Percentiles rank a stretch among this genome's conserved stretches.
phyloP scores from a whole-genome alignment of 2,888 invertebrate species.

The Trissolcus japonicus region DNA sequence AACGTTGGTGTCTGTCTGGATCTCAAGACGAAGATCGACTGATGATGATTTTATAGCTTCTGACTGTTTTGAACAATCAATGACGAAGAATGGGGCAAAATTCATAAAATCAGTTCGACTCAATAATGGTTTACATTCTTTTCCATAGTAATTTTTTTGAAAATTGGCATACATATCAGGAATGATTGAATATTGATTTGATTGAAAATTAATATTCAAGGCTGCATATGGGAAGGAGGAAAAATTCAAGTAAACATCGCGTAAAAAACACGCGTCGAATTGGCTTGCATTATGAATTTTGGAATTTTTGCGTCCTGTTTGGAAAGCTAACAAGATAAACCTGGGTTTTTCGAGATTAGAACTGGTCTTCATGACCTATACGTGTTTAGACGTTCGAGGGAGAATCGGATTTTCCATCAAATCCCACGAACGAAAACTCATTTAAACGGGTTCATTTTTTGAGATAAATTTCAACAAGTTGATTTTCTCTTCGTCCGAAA shows the following conservation, averaged over 20 bases:
- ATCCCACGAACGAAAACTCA: slow-evolving; percentile 4
- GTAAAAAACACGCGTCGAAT: background rate
- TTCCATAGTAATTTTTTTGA: slow-evolving; percentile 1
- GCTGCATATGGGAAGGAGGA: background rate
- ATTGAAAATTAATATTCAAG: background rate
- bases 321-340: background rate
- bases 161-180: slow-evolving; percentile 26
- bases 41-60: slow-evolving; percentile 10
- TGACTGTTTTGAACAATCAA: slow-evolving; percentile 18
- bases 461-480: slow-evolving; percentile 49
- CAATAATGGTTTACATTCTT: background rate
- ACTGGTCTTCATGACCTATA: background rate
- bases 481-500: slow-evolving; percentile 51
- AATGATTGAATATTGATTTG: slow-evolving; percentile 20
- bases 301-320: background rate
- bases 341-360: background rate
- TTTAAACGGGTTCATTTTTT: slow-evolving; percentile 50
- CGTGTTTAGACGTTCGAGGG: background rate
- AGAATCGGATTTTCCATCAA: background rate
- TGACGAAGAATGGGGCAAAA: background rate
- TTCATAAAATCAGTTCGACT: background rate
- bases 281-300: background rate
- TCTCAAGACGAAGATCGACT: slow-evolving; percentile 18
- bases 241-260: background rate
- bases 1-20: background rate